Evolutionary conservation across 1,140 invertebrate species (phyloP), one percentile per base, ranked within the genome.

Genomic region (Plutomurus gul): DNA sequence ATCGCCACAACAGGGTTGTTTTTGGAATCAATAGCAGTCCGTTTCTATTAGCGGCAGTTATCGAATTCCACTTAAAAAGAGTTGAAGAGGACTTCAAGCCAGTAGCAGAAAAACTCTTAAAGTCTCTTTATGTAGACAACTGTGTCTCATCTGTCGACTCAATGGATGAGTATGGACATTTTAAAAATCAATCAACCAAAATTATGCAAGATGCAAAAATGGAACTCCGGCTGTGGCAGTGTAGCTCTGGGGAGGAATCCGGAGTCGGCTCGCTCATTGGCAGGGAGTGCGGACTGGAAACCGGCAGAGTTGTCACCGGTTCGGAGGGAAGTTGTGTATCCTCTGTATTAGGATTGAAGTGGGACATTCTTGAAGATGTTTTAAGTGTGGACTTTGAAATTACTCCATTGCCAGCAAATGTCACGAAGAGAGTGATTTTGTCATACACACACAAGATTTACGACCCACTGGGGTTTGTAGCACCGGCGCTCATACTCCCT

Each of bases 161-260:
- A 16, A 43, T 40, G 37, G 72, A 82, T 18, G 81, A 85, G 30
- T 77, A 83, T 39, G 20, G 82, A 6, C 16, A 27, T 1, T 84
- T 85, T 22, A 82, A 81, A 11, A 18, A 40, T 3, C 70, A 75
- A 47, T 65, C 83, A 6, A 82, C 77, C 16, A 72, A 46, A 43
- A 56, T 84, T 0, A 81, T 86, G 81, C n/a, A 11, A 3, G 16
- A 75, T 4, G 85, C 81, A 8, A 71, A 76, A 36, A 86, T 86
- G 78, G 83, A 85, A 20, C 25, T 86, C 5, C 18, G 85, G 78
- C 76, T 83, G 33, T 86, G 84, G 85, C 81, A 86, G 46, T 60
- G 75, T 36, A 76, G 18, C 37, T 10, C 8, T 46, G 40, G 3
- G 72, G 39, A 74, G 65, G 65, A 3, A n/a, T 2, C 65, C 65